phyloP scores from a whole-genome alignment of 2,797 vertebrate genomes.

The Synaphobranchus kaupii region DNA sequence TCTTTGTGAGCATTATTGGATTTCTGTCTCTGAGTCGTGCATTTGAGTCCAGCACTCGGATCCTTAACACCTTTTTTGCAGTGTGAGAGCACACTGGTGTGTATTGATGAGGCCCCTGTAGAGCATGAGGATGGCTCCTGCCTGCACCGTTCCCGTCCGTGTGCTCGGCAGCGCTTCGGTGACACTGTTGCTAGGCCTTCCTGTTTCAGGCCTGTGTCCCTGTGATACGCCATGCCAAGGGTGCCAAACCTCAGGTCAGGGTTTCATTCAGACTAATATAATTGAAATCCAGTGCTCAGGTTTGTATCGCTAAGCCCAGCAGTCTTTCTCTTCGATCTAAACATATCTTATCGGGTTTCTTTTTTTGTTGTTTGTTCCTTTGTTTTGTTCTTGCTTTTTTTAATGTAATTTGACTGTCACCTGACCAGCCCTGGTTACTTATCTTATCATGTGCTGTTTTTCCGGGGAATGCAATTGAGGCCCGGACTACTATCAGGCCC shows the following conservation, averaged over 20 bases:
- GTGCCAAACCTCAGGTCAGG: neutral
- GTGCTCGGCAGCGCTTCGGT: too few species aligned
- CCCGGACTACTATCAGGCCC: neutral
- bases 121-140: neutral
- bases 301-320: neutral
- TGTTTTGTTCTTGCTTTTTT: neutral
- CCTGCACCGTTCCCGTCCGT: neutral
- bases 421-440: neutral
- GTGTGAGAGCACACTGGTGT: neutral
- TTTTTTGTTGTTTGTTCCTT: neutral
- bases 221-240: neutral
- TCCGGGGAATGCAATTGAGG: neutral
- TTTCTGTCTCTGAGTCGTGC: too few species aligned
- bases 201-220: neutral
- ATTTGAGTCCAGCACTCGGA: too few species aligned
- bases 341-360: neutral
- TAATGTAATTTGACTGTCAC: neutral
- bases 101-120: neutral
- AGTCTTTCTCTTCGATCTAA: neutral
- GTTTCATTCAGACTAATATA: neutral
- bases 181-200: neutral
- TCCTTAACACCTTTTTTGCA: too few species aligned
- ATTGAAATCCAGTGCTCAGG: neutral
- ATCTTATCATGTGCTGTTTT: slow-evolving; percentile 6
- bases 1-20: too few species aligned